Percentiles rank a stretch among this genome's conserved stretches.
Evolutionary conservation across 2,888 invertebrate species (phyloP).

Genomic region (Thysanoteuthis rhombus): DNA sequence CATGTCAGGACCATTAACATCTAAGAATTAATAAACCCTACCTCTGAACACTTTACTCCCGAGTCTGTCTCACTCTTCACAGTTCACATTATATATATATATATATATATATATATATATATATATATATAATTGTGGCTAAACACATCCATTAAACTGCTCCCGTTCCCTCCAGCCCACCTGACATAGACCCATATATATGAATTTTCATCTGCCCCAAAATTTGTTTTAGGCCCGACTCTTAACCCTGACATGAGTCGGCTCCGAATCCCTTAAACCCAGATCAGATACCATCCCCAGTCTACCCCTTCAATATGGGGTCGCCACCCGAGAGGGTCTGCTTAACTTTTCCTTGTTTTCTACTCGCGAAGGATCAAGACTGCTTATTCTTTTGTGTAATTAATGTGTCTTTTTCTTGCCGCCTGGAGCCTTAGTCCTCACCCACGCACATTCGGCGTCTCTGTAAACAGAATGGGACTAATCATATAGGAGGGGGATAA

Average conservation of each 20-base stretch:
- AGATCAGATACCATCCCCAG: not conserved
- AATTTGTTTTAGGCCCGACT: not conserved
- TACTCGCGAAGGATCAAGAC: not conserved
- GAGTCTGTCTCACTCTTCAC: too few species aligned
- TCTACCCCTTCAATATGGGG: not conserved
- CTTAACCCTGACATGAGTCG: not conserved
- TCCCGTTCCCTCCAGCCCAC: not conserved
- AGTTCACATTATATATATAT: too few species aligned
- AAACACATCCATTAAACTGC: not conserved
- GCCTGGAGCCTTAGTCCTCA: not conserved
- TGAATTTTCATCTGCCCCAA: not conserved
- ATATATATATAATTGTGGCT: not conserved
- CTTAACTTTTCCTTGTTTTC: not conserved
- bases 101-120: constrained; percentile 12
- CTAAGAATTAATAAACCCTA: too few species aligned
- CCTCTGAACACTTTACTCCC: too few species aligned
- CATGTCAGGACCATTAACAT: too few species aligned
- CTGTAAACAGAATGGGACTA: not conserved
- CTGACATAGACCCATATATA: not conserved
- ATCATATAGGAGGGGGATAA: not conserved
- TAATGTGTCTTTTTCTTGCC: not conserved
- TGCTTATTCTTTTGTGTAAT: constrained; percentile 12
- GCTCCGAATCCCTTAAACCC: not conserved
- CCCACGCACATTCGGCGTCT: not conserved
- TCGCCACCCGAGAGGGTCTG: not conserved